Base-by-base conservation (phyloP, 2,797 vertebrate species). In the Vespertilio murinus region DNA sequence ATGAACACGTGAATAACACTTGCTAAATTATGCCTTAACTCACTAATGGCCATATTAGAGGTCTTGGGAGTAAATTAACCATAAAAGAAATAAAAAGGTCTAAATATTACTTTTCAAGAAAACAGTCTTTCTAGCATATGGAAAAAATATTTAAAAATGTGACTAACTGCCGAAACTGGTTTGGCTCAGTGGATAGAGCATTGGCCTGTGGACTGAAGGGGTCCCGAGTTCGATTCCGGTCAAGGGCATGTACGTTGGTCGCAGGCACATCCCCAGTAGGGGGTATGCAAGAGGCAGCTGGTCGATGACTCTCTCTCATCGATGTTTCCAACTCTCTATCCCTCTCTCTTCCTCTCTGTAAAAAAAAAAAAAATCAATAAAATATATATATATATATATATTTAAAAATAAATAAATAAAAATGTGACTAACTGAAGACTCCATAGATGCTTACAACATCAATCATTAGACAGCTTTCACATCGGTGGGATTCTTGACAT, bases 31-130 rank as follows among this genome's bases (percentile, higher is more conserved):
- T 45, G 14, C 79, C 20, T 91, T 70, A 70, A 33, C 33, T 92
- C 90, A 54, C 52, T 87, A 77, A 73, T 6, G 42, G 14, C 30
- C 20, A 54, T 10, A 23, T 40, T 42, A 49, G 47, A 83, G 14
- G 3, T 52, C 28, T 45, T 93, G 18, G 5, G 4, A 82, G 47
- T 16, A 73, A 52, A 90, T 52, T 64, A 93, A 69, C 65, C 81
- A 49, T 93, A 90, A 93, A 73, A 65, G 56, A 95, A 94, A 90
- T 16, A 91, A 80, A 95, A 88, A 80, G 33, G 80, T 90, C 42
- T 49, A 89, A 84, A 56, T 42, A 90, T 40, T 89, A 73, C 45
- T 95, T 94, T 92, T 81, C 12, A 95, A 92, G 69, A 73, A 77
- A 89, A 54, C 11, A 87, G 75, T 23, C 54, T 89, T 95, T 86